A percentile compares a stretch with the other conserved stretches of the same genome.
Conservation (phyloP, 2,113 vertebrate genomes). For the Corvus cornix region DNA sequence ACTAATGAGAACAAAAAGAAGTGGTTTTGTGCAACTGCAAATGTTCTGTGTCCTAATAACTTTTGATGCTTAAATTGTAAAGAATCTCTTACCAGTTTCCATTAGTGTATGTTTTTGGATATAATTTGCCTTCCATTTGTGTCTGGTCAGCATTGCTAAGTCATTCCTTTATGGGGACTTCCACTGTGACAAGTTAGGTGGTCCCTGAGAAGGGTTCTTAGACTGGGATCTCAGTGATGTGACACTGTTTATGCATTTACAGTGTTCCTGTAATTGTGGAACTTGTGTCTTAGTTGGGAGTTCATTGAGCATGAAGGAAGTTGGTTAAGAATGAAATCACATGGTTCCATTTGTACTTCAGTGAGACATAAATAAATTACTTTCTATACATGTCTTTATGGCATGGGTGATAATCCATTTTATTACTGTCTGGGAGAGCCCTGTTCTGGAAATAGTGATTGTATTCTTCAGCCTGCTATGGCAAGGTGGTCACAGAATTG, state of each 20-base stretch:
- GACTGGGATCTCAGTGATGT: background rate
- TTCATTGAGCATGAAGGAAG: background rate
- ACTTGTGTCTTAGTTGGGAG: background rate
- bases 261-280: background rate
- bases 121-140: background rate
- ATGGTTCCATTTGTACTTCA: background rate
- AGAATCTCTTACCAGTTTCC: background rate
- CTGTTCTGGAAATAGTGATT: background rate
- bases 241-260: background rate
- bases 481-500: background rate
- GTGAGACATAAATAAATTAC: background rate
- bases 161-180: background rate
- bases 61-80: background rate
- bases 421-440: background rate
- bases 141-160: background rate
- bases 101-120: background rate
- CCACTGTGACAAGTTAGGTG: background rate
- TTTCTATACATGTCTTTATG: background rate
- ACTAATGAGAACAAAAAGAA: background rate
- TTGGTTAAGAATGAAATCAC: background rate
- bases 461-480: background rate
- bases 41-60: background rate
- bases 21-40: background rate
- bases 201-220: background rate
- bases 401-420: background rate